Conservation (phyloP, 2,888 invertebrate genomes). For the Onthophagus sagittarius region DNA sequence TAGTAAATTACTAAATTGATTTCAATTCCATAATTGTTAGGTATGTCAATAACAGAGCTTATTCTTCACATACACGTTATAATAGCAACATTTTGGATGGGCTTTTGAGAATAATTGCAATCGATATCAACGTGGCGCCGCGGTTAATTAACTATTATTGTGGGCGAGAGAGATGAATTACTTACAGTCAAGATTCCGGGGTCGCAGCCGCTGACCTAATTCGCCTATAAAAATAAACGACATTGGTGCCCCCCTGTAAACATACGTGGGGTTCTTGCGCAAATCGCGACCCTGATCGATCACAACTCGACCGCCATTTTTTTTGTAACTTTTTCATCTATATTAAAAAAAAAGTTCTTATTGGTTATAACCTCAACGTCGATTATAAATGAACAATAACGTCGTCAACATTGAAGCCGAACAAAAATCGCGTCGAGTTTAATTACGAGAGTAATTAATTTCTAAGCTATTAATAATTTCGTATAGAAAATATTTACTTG, state of each 20-base stretch:
- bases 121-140: neutral
- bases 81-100: neutral
- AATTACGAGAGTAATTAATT: too few relatives aligned
- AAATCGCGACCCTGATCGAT: neutral
- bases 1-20: too few relatives aligned
- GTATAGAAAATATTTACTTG: neutral
- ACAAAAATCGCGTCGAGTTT: too few relatives aligned
- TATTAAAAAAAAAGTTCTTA: neutral
- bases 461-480: neutral
- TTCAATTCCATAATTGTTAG: too few relatives aligned
- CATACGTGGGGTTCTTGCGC: neutral
- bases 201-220: neutral
- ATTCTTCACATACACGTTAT: too few relatives aligned
- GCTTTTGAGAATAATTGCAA: neutral
- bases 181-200: neutral
- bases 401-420: neutral
- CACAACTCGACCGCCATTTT: neutral
- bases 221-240: neutral
- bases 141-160: neutral
- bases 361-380: neutral
- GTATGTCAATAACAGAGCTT: too few relatives aligned
- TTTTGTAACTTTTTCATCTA: neutral
- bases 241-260: neutral
- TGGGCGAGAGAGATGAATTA: neutral
- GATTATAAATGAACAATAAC: neutral